Base-by-base conservation (phyloP, 2,113 vertebrate genomes). In the Conger conger region DNA sequence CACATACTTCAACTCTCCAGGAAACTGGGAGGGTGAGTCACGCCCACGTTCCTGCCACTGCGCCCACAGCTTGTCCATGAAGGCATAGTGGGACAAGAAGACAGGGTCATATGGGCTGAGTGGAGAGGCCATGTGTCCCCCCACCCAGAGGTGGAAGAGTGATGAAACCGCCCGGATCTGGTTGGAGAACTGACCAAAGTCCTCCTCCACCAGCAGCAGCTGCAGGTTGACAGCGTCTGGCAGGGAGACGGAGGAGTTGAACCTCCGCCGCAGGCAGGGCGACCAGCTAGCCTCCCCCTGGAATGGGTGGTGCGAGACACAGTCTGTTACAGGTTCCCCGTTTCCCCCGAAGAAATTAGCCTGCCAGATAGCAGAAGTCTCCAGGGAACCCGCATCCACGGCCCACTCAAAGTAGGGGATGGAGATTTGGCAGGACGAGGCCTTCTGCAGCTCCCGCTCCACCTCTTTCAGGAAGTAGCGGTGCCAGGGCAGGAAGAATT, bases 381-480 rank as follows among this genome's bases (percentile, higher is more conserved):
- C 81, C 80, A 90, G 84, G 18, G 87, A 83, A 4, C 92, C 92
- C 17, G 91, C 86, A 33, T 93, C 92, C 50, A 90, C 88, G 2
- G 91, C 89, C 92, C 91, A 93, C 54, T 93, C 91, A n/a, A 92
- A 89, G 79, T 92, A 93, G 5, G 91, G 91, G 85, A 93, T 85
- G 35, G 86, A 86, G 73, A 91, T 27, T 50, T 87, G 86, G 79
- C 92, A 92, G 6, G 89, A 90, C 30, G 90, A 90, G 50, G 87
- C 1, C n/a, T 87, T 86, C 86, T 89, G 89, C 36, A 93, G 86
- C 73, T 91, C 86, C 4, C 50, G 89, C 88, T 92, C 91, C 60
- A 92, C 86, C 53, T 84, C 79, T 54, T 63, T 76, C 79, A 93
- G 86, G 78, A 93, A 91, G 83, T 90, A 88, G 76, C 91, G 89